These are phyloP conservation scores for Diogma glabrata DNA, from an alignment of 2,888 invertebrate genomes.

Conservation along the genomic window DNA sequence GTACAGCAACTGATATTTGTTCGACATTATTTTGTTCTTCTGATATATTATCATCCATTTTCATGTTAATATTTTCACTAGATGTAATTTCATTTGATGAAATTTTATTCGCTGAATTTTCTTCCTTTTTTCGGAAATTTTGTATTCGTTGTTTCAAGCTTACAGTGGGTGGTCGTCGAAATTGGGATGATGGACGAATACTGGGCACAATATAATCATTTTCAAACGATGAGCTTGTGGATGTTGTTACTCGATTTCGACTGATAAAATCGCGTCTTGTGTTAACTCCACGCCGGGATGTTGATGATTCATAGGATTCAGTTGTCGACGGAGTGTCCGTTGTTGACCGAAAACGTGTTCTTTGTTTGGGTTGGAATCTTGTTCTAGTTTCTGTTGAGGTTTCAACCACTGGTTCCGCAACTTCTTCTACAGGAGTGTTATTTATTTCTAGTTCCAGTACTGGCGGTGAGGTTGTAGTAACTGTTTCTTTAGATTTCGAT, in stretches of 20 bases:
- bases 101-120: slow-evolving; percentile 20
- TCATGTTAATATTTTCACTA: slow-evolving; percentile 36
- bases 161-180: slow-evolving; percentile 11
- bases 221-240: slow-evolving; percentile 14
- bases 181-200: slow-evolving; percentile 6
- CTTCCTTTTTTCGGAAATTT: slow-evolving; percentile 23
- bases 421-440: neutral
- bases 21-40: slow-evolving; percentile 4
- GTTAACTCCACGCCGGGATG: neutral
- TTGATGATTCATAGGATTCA: neutral
- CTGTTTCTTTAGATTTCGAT: slow-evolving; percentile 12
- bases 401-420: neutral
- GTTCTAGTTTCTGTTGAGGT: slow-evolving; percentile 8
- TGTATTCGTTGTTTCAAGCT: slow-evolving; percentile 17
- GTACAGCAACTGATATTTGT: neutral
- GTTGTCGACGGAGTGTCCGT: slow-evolving; percentile 4
- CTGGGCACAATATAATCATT: too few relatives aligned
- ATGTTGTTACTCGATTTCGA: slow-evolving; percentile 9
- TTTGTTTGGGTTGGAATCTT: slow-evolving; percentile 11
- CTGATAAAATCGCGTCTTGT: slow-evolving; percentile 18
- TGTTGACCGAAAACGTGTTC: neutral
- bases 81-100: slow-evolving; percentile 12
- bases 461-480: slow-evolving; percentile 19
- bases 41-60: slow-evolving; percentile 20
- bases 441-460: slow-evolving; percentile 3